Conservation (phyloP, 2,888 invertebrate genomes). For the Rhyacophila evoluta region DNA sequence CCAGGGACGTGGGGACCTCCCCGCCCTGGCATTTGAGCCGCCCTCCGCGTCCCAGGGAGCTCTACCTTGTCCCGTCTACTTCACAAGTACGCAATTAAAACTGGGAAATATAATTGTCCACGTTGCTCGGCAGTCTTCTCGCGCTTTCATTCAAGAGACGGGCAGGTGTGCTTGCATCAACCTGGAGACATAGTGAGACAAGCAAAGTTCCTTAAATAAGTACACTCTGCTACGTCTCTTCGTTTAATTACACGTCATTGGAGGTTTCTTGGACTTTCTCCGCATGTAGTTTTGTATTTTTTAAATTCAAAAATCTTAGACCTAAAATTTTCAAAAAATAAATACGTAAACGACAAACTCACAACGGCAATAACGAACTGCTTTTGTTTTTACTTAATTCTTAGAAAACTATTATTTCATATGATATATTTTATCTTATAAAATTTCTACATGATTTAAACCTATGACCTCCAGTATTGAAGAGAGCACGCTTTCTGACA, state of each 20-base stretch:
- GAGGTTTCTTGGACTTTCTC: neutral
- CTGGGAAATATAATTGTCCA: constrained; percentile 52
- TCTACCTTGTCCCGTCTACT: constrained; percentile 38
- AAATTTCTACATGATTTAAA: too few species aligned
- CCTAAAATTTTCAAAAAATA: too few species aligned
- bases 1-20: constrained; percentile 9
- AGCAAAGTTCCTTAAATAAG: constrained; percentile 14
- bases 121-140: neutral
- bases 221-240: neutral
- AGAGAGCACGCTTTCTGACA: too few species aligned
- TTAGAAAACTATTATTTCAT: too few species aligned
- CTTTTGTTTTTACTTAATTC: too few species aligned
- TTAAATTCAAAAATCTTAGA: too few species aligned
- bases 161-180: constrained; percentile 20
- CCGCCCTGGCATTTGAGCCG: constrained; percentile 4
- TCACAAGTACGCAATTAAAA: constrained; percentile 53
- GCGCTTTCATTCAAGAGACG: neutral
- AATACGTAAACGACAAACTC: too few species aligned
- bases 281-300: neutral
- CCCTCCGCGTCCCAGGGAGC: constrained; percentile 4
- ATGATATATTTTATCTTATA: too few species aligned
- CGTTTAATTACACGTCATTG: constrained; percentile 12
- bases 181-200: constrained; percentile 16
- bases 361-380: too few species aligned
- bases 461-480: too few species aligned